Evolutionary conservation across 2,888 invertebrate genomes (phyloP).

Genomic region (Drosophila cyrtoloma): DNA sequence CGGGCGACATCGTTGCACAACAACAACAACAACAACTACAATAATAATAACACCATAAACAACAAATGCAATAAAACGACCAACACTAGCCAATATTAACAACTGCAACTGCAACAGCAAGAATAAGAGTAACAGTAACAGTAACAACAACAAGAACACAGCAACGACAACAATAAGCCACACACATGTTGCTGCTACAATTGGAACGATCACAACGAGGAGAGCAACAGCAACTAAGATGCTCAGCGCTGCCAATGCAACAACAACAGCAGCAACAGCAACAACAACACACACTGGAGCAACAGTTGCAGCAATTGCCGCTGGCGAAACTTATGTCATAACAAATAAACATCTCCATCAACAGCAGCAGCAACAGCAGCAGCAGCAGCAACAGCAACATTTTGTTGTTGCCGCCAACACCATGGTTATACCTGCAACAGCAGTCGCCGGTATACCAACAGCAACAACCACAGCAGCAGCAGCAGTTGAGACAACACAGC

Average conservation of each 20-base stretch:
- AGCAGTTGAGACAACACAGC: constrained; percentile 85
- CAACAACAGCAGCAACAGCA: constrained; percentile 53
- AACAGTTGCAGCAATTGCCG: constrained; percentile 59
- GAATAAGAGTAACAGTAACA: neutral
- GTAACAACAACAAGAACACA: constrained; percentile 14
- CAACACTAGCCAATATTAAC: constrained; percentile 34
- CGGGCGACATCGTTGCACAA: constrained; percentile 34
- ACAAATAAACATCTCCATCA: constrained; percentile 67
- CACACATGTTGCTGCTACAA: constrained; percentile 76
- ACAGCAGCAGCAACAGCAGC: constrained; percentile 34
- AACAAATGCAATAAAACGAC: constrained; percentile 18
- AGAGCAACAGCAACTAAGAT: constrained; percentile 64
- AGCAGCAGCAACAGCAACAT: constrained; percentile 59
- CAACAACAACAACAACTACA: constrained; percentile 27
- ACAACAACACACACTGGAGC: constrained; percentile 48
- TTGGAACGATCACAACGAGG: constrained; percentile 43
- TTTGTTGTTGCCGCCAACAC: constrained; percentile 77
- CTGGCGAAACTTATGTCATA: constrained; percentile 76
- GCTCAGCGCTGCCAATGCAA: constrained; percentile 74
- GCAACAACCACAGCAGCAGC: constrained; percentile 83
- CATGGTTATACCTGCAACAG: constrained; percentile 81
- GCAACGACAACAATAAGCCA: constrained; percentile 38
- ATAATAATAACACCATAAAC: constrained; percentile 16
- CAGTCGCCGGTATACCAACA: constrained; percentile 86
- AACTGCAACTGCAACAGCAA: neutral